Percentiles rank a stretch among this genome's conserved stretches.
Evolutionary conservation across 2,113 vertebrate species (phyloP).

Genomic region (Turdus rufiventris): DNA sequence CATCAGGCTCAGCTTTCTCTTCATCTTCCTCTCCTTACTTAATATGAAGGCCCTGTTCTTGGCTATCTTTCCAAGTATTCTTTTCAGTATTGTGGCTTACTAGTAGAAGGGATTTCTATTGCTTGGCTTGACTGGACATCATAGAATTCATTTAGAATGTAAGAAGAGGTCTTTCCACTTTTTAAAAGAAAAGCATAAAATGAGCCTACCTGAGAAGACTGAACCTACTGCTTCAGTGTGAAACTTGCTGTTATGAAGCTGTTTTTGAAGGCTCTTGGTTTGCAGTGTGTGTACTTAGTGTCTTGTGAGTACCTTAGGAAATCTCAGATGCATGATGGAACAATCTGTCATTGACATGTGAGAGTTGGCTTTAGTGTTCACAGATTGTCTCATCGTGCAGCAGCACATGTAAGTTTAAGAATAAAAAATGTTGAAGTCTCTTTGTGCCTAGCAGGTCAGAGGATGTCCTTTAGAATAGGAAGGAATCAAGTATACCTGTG

Average conservation of each 20-base stretch:
- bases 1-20: not conserved
- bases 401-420: not conserved
- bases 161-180: not conserved
- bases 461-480: not conserved
- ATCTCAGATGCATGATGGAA: not conserved
- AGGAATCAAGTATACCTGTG: not conserved
- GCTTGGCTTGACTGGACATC: not conserved
- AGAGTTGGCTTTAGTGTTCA: not conserved
- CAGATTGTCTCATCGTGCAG: not conserved
- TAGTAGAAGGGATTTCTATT: not conserved
- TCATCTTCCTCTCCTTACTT: not conserved
- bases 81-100: not conserved
- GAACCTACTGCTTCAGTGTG: not conserved
- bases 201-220: not conserved
- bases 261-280: not conserved
- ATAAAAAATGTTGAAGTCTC: not conserved
- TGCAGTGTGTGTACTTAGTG: accelerated
- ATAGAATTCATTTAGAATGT: not conserved
- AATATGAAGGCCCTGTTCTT: not conserved
- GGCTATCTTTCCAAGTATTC: not conserved
- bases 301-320: not conserved
- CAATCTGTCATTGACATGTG: not conserved
- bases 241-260: not conserved
- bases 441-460: not conserved
- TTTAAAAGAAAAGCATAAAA: not conserved